Evolutionary conservation across 2,888 invertebrate species (phyloP).

Genomic region (Apocheima hispidaria): DNA sequence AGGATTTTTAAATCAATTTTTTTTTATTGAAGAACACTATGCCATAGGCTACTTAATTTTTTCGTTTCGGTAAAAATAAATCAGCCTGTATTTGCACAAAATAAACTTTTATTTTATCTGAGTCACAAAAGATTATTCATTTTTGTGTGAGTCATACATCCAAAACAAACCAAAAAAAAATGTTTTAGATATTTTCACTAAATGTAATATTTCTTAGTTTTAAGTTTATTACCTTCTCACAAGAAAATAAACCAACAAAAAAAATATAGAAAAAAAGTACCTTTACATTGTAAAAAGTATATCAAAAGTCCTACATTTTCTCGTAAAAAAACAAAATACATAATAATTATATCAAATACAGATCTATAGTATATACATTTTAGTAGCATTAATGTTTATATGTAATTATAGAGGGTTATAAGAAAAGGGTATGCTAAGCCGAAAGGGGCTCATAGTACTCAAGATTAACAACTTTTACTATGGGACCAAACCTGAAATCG

Average conservation of each 20-base stretch:
- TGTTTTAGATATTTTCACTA: slow-evolving; percentile 19
- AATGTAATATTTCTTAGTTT: slow-evolving; percentile 9
- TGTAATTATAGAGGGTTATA: neutral
- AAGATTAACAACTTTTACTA: too few species aligned
- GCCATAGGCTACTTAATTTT: too few species aligned
- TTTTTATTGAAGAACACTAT: too few species aligned
- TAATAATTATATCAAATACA: slow-evolving; percentile 7
- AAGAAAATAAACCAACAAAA: slow-evolving; percentile 3
- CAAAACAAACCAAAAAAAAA: neutral
- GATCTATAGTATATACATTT: slow-evolving; percentile 8
- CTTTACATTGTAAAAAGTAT: neutral
- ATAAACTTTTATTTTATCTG: neutral
- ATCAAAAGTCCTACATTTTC: slow-evolving; percentile 2
- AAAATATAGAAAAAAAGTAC: neutral
- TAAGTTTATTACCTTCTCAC: slow-evolving; percentile 13
- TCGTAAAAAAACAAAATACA: slow-evolving; percentile 6
- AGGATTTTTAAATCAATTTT: too few species aligned
- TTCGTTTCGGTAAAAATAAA: too few species aligned
- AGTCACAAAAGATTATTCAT: neutral
- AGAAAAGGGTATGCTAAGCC: too few species aligned
- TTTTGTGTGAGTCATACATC: neutral
- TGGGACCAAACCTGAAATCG: too few species aligned
- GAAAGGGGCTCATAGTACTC: too few species aligned
- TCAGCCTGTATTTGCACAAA: too few species aligned
- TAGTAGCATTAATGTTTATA: slow-evolving; percentile 1